phyloP scores from a whole-genome alignment of 2,888 invertebrate genomes.

The Ctena decussata region DNA sequence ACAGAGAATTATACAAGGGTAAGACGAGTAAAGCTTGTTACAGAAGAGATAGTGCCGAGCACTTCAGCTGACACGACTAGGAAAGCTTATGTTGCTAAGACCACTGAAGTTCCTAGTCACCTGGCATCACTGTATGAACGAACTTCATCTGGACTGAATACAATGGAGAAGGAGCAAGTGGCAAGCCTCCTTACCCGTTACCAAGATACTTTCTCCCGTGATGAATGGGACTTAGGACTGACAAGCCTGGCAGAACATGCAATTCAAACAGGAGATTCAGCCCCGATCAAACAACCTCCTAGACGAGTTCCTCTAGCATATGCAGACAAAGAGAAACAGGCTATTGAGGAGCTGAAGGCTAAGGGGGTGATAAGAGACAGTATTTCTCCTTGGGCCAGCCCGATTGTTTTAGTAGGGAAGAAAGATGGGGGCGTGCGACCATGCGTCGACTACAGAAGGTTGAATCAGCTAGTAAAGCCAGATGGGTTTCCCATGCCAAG shows the following conservation, averaged over 20 bases:
- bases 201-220: neutral
- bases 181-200: neutral
- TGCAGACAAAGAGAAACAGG: neutral
- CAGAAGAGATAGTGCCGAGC: no score
- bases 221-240: neutral
- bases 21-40: neutral
- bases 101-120: neutral
- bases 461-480: neutral
- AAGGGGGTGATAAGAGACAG: conserved; percentile 1
- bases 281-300: neutral
- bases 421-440: conserved; percentile 8
- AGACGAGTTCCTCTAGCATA: neutral
- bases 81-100: neutral
- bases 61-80: neutral
- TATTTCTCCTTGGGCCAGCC: neutral
- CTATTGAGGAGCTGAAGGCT: neutral
- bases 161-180: neutral
- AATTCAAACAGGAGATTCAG: neutral
- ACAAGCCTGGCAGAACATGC: neutral
- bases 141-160: neutral
- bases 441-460: conserved; percentile 8
- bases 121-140: no score
- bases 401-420: conserved; percentile 3
- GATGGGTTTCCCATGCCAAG: neutral
- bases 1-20: neutral